Base-by-base conservation (phyloP, 2,888 invertebrate genomes). In the Agonopterix subpropinquella region DNA sequence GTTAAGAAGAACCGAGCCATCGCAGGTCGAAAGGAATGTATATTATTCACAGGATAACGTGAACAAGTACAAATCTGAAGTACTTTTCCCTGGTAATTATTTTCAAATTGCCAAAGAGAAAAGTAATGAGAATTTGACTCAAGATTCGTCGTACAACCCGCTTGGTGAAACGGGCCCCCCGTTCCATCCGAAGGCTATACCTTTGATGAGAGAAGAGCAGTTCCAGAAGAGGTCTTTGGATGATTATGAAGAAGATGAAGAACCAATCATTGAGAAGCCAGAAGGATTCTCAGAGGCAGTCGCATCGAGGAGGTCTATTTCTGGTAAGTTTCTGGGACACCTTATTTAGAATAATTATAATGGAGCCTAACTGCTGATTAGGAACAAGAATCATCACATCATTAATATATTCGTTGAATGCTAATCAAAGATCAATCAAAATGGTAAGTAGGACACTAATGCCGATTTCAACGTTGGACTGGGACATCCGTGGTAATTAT, bases 11-110 rank as follows among this genome's bases (percentile, higher is more conserved):
- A 53, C 52, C 10, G 71, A 75, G 11, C 65, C 71, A 37, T 65
- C 65, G 8, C 70, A 74, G 57, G 63, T 69, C 1, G 80, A 78
- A 45, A 78, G 71, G 50, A 79, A 71, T 47, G 64, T 75, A 5
- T 84, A 82, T 54, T 84, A 86, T 54, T 61, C 73, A 52, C 64
- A 68, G 41, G 71, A 80, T 44, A 61, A 67, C 37, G 61, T 60
- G 36, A 72, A 73, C 44, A 73, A 77, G 56, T 70, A 73, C 57
- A 84, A 80, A 57, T 65, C 80, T 52, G 78, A 80, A 47, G 61
- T 73, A 57, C 86, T 84, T 80, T 84, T 85, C 78, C 82, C 86
- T 63, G 87, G 86, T 77, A 85, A 85, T 85, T 87, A 81, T 70
- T 68, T 79, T 50, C 70, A 76, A 75, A 87, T 87, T 83, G 80